Base-by-base conservation (phyloP, 1,140 invertebrate species). In the Acromyrmex echinatior region DNA sequence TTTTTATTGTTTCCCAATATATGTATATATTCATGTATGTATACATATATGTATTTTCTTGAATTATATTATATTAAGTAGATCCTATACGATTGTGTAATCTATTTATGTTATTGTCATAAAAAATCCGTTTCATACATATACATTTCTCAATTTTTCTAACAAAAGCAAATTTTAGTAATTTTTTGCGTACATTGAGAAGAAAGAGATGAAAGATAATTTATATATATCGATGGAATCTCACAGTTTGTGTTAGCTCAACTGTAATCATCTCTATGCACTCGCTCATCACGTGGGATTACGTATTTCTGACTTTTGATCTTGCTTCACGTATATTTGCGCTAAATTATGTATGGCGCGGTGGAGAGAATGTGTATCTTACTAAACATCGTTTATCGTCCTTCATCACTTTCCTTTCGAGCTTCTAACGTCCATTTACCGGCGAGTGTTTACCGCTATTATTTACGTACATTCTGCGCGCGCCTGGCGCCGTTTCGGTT, bases 201-300 rank as follows among this genome's bases (percentile, higher is more conserved):
- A n/a, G 31, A 60, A 62, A 16, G 56, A 63, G 25, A 31, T n/a
- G 49, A 18, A 51, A n/a, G 28, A 63, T 77, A 63, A 84, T 89
- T 73, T 87, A 79, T 6, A 31, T 45, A 10, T 74, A 78, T 87
- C 86, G 78, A 78, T 68, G 53, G 35, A 84, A 68, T 90, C 28
- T 53, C 62, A 70, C 45, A 80, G 76, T 35, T 45, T 7, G 45
- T 49, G 53, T 74, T 58, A 74, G 53, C 35, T 63, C 56, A 21
- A 16, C 56, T 49, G 12, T 56, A 80, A 16, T 66, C 73, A 79
- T 39, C 16, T 35, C 39, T 7, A 21, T 14, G 28, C 45, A 9
- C 45, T 62, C 49, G 45, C n/a, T 63, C 31, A 78, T 28, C 21
- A 12, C 25, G 16, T 5, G 35, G 65, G 53, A 60, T 60, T 73